A percentile compares a stretch with the other conserved stretches of the same genome.
Evolutionary conservation across 2,113 vertebrate species (phyloP).

Genomic region (Alligator mississippiensis): DNA sequence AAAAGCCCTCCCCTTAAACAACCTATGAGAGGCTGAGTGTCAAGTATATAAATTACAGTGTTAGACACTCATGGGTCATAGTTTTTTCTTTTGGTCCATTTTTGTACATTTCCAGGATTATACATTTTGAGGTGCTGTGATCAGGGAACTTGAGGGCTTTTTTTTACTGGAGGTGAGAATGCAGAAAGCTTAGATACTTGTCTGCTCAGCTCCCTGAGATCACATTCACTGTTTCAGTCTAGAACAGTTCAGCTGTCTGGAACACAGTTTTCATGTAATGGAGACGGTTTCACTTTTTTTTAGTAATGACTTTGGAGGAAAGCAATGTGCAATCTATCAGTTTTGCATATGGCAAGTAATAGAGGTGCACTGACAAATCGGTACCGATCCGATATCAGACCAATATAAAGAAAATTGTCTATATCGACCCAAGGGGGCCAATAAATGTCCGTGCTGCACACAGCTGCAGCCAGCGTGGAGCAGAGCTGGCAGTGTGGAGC

Average conservation of each 20-base stretch:
- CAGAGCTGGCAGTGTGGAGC: too few species aligned
- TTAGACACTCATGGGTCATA: background rate
- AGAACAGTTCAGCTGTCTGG: background rate
- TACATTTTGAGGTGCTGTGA: too few species aligned
- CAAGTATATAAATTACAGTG: background rate
- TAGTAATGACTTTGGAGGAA: background rate
- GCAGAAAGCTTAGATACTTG: background rate
- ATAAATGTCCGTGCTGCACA: too few species aligned
- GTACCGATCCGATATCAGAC: too few species aligned
- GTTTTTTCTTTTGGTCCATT: too few species aligned
- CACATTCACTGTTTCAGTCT: background rate
- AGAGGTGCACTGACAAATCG: too few species aligned
- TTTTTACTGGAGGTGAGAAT: background rate
- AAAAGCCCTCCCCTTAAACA: background rate
- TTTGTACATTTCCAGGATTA: too few species aligned
- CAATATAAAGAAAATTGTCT: background rate
- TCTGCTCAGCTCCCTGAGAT: background rate
- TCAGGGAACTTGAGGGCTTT: background rate
- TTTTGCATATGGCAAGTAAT: too few species aligned
- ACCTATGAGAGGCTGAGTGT: background rate
- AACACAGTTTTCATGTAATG: background rate
- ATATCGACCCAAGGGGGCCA: too few species aligned
- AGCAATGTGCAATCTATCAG: background rate
- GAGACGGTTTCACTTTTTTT: background rate
- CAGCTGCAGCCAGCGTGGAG: too few species aligned